These are phyloP conservation scores for Cryptoblepharus egeriae DNA, from an alignment of 2,797 vertebrate genomes.

Conservation along the genomic window DNA sequence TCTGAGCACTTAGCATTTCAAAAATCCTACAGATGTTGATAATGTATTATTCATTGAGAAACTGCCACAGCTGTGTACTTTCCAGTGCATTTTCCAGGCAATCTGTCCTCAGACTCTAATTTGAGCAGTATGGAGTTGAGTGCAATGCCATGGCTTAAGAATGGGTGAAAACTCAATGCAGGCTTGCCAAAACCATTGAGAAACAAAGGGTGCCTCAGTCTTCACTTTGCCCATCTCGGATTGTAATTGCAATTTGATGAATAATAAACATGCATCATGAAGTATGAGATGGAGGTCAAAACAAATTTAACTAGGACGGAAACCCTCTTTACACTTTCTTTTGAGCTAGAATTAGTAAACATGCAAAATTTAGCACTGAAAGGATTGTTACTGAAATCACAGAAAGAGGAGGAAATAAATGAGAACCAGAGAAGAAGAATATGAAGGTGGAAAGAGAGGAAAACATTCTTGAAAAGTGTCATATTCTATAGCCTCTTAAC, in stretches of 20 bases:
- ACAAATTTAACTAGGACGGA: too few species aligned
- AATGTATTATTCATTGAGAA: constrained; percentile 69
- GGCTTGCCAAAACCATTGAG: constrained; percentile 24
- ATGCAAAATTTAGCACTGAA: too few species aligned
- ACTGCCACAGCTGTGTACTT: constrained; percentile 64
- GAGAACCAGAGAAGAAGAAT: neutral
- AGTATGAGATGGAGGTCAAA: too few species aligned
- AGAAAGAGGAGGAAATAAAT: neutral
- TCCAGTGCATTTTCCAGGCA: constrained; percentile 59
- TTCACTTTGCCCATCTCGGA: neutral
- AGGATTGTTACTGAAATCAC: neutral
- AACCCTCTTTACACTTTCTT: too few species aligned
- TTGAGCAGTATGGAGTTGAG: constrained; percentile 41
- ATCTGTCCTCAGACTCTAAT: constrained; percentile 59
- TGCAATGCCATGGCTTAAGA: constrained; percentile 40
- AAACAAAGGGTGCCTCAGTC: constrained; percentile 14
- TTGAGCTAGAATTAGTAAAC: too few species aligned
- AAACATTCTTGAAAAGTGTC: neutral
- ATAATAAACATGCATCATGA: constrained; percentile 4
- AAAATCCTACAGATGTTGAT: constrained; percentile 72
- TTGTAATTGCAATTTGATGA: constrained; percentile 1
- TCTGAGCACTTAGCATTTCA: constrained; percentile 64
- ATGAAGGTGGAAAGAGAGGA: neutral
- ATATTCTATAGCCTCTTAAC: neutral
- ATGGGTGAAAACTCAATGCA: constrained; percentile 12